A percentile compares a stretch with the other conserved stretches of the same genome.
Conservation (phyloP, 1,140 invertebrate species). For the Venturia canescens region DNA sequence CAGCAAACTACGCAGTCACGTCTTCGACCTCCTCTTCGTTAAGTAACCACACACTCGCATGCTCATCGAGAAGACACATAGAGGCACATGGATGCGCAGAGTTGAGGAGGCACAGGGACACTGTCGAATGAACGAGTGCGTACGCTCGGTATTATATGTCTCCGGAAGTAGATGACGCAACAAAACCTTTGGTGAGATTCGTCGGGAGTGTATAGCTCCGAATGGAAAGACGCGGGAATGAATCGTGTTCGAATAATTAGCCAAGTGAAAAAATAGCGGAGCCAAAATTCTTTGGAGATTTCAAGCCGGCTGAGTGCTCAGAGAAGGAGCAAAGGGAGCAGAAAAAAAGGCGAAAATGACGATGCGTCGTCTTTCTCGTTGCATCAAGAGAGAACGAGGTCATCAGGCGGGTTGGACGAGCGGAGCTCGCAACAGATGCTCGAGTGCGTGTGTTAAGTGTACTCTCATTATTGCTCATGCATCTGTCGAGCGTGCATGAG, state of each 20-base stretch:
- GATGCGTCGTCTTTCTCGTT: background rate
- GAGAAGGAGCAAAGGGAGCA: background rate
- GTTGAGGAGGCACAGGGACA: background rate
- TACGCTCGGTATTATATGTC: constrained; percentile 1
- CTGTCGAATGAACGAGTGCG: background rate
- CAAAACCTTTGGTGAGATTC: too few species aligned
- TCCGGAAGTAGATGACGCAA: constrained; percentile 57
- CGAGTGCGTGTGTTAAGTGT: background rate
- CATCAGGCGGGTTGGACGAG: background rate
- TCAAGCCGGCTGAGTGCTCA: background rate
- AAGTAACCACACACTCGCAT: background rate
- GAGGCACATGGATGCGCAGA: background rate
- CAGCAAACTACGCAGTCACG: constrained; percentile 53
- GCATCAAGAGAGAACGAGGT: constrained; percentile 5
- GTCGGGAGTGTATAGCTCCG: too few species aligned
- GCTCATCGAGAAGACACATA: background rate
- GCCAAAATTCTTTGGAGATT: background rate
- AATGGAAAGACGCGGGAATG: too few species aligned
- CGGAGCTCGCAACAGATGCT: constrained; percentile 8
- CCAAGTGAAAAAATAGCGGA: background rate
- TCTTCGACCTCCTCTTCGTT: background rate
- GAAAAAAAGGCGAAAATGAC: background rate
- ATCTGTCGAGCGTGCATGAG: background rate
- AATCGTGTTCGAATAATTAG: background rate
- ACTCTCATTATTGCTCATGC: background rate